Conservation (phyloP, 2,888 invertebrate genomes). For the Drosophila prostipennis region DNA sequence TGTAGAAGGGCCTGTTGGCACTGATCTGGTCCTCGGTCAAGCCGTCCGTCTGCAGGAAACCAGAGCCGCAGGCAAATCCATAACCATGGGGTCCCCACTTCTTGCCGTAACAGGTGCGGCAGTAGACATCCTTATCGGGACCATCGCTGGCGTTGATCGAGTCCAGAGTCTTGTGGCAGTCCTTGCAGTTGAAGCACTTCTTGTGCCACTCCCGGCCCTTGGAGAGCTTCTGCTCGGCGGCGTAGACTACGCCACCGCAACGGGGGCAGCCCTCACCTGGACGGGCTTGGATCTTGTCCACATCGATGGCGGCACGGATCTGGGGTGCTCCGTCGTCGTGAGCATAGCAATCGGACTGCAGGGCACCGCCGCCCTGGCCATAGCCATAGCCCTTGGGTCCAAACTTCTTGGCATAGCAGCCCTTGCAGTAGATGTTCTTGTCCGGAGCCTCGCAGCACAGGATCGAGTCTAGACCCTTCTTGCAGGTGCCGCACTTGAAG, state of each 20-base stretch:
- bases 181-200: conserved; percentile 96
- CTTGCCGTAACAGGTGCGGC: conserved; percentile 98
- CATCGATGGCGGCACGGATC: conserved; percentile 90
- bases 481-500: conserved; percentile 95
- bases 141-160: conserved; percentile 98
- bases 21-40: conserved; percentile 94
- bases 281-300: conserved; percentile 91
- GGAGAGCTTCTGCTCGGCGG: conserved; percentile 96
- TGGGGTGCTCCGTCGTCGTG: conserved; percentile 86
- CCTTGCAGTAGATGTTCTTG: conserved; percentile 98
- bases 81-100: conserved; percentile 99
- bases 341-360: conserved; percentile 94
- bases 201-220: conserved; percentile 96
- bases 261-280: conserved; percentile 95
- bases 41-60: conserved; percentile 96
- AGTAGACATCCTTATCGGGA: conserved; percentile 96
- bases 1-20: conserved; percentile 91
- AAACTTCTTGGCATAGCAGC: conserved; percentile 98
- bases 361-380: conserved; percentile 97
- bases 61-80: conserved; percentile 97
- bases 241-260: conserved; percentile 95
- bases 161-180: conserved; percentile 97
- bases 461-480: conserved; percentile 94
- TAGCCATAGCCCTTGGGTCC: conserved; percentile 99
- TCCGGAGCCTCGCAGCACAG: conserved; percentile 97